Percentiles rank a stretch among this genome's conserved stretches.
Conservation (phyloP, 1,140 invertebrate species). For the Aphelinus atriplicis region DNA sequence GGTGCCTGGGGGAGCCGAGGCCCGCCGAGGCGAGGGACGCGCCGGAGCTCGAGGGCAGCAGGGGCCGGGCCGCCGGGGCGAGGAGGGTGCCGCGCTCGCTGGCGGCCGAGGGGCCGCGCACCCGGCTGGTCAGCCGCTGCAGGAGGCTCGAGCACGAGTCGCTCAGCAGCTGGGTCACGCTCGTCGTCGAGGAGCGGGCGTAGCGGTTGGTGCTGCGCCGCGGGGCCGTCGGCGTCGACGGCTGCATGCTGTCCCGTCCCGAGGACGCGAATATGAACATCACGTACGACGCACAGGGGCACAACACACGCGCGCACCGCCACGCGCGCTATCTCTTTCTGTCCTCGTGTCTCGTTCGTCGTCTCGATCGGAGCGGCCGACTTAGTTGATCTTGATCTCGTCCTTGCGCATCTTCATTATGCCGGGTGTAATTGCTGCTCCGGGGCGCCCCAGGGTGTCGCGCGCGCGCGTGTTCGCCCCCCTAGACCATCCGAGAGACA, state of each 20-base stretch:
- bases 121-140: constrained; percentile 76
- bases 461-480: neutral
- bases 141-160: constrained; percentile 86
- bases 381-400: constrained; percentile 34
- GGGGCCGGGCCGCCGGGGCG: neutral
- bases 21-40: neutral
- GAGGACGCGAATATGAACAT: constrained; percentile 37
- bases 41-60: too few relatives aligned
- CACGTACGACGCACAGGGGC: constrained; percentile 2
- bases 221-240: constrained; percentile 50
- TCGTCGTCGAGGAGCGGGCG: constrained; percentile 78
- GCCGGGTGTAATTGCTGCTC: too few relatives aligned
- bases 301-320: neutral
- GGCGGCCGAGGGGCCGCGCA: constrained; percentile 73
- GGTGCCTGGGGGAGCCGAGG: neutral
- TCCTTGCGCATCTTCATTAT: constrained; percentile 36
- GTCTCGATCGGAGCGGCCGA: neutral
- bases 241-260: constrained; percentile 45
- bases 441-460: neutral
- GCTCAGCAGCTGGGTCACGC: constrained; percentile 83
- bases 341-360: neutral
- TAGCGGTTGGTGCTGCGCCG: constrained; percentile 67
- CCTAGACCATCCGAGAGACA: constrained; percentile 15
- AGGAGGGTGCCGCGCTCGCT: constrained; percentile 42
- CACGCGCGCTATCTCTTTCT: neutral